These are phyloP conservation scores for Todiramphus chloris DNA, from an alignment of 2,113 vertebrate genomes.

Conservation along the genomic window DNA sequence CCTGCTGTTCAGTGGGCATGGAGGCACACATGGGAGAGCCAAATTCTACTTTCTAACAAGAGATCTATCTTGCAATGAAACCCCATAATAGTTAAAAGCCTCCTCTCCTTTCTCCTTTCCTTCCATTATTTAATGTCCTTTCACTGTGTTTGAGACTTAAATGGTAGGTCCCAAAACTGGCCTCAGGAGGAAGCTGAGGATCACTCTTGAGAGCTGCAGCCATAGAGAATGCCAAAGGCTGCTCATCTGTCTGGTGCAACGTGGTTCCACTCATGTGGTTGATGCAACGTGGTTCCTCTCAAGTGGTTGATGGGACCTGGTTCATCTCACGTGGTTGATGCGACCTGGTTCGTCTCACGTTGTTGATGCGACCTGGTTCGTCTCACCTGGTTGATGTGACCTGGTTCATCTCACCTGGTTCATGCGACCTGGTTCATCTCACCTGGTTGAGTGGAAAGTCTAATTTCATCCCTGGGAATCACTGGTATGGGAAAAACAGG, in stretches of 20 bases:
- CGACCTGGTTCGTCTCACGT: background rate
- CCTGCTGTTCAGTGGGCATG: fast-evolving
- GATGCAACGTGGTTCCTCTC: background rate
- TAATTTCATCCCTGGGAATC: background rate
- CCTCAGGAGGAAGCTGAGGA: background rate
- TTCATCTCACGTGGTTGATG: background rate
- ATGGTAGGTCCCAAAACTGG: fast-evolving
- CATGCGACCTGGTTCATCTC: background rate
- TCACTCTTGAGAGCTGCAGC: background rate
- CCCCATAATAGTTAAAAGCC: background rate
- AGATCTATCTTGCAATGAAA: background rate
- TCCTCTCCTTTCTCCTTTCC: background rate
- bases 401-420: background rate
- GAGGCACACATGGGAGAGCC: background rate
- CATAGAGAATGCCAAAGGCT: background rate
- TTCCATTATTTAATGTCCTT: too few relatives aligned
- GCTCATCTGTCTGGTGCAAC: background rate
- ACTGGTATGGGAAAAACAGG: background rate
- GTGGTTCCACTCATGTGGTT: background rate
- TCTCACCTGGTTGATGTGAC: background rate
- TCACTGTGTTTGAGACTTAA: fast-evolving
- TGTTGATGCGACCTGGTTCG: too few relatives aligned
- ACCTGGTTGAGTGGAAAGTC: background rate
- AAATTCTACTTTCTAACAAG: background rate
- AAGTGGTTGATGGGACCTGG: too few relatives aligned